Percentiles rank a stretch among this genome's conserved stretches.
These are phyloP conservation scores for Rhyacichthys aspro DNA, from an alignment of 2,797 vertebrate genomes.

Conservation along the genomic window DNA sequence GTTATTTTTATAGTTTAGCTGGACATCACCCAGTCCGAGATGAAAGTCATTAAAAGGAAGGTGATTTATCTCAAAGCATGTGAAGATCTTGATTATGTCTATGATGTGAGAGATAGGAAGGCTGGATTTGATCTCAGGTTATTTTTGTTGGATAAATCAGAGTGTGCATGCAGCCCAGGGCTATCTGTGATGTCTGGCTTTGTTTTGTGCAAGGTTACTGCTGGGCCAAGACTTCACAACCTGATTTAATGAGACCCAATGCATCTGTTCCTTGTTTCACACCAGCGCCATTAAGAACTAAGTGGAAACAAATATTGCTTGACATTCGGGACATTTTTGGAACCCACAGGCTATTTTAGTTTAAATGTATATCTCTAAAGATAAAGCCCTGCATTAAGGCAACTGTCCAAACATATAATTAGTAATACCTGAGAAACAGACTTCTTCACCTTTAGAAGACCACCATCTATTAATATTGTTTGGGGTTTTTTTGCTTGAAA, in stretches of 20 bases:
- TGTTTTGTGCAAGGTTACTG: constrained; percentile 56
- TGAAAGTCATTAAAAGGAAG: constrained; percentile 12
- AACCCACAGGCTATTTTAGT: constrained; percentile 1
- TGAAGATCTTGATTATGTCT: constrained; percentile 19
- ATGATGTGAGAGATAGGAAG: constrained; percentile 32
- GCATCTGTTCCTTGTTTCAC: constrained; percentile 67
- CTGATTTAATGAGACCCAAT: constrained; percentile 66
- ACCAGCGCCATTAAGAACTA: constrained; percentile 43
- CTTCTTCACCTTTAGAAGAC: not conserved
- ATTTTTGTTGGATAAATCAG: constrained; percentile 56
- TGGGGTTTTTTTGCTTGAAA: no score
- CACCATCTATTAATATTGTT: no score
- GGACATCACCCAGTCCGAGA: not conserved
- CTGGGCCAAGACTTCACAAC: constrained; percentile 54
- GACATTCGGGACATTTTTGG: constrained; percentile 25
- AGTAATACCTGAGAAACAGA: constrained; percentile 32
- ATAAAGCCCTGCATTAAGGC: constrained; percentile 15
- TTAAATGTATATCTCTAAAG: constrained; percentile 23
- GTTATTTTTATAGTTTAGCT: constrained; percentile 4
- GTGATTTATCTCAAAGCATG: constrained; percentile 31
- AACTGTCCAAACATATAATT: constrained; percentile 42
- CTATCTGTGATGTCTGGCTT: constrained; percentile 47
- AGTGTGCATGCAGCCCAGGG: constrained; percentile 26
- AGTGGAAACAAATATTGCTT: constrained; percentile 41
- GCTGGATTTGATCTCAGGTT: constrained; percentile 44